Conservation (phyloP, 2,797 vertebrate genomes). For the Poeciliopsis turneri region DNA sequence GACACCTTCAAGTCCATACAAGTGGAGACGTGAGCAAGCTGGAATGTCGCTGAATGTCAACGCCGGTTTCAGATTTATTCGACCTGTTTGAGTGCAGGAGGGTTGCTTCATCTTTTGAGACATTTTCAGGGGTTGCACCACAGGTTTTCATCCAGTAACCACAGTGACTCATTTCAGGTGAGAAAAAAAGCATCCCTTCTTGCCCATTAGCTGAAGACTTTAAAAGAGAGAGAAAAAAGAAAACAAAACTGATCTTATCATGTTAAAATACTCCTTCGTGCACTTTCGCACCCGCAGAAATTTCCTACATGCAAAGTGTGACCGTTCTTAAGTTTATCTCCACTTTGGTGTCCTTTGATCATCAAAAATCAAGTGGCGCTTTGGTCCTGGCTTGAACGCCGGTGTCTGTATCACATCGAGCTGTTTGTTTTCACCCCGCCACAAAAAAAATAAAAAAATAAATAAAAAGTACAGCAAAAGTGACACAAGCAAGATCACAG, state of each 20-base stretch:
- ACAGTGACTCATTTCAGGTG: slow-evolving; percentile 31
- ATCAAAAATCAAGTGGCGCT: slow-evolving; percentile 4
- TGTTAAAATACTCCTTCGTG: slow-evolving; percentile 6
- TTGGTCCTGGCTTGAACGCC: slow-evolving; percentile 19
- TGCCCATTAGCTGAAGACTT: slow-evolving; percentile 20
- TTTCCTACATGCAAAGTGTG: slow-evolving; percentile 37
- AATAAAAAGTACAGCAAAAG: not conserved
- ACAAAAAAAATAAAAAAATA: not conserved
- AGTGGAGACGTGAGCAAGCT: slow-evolving; percentile 26
- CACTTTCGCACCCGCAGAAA: slow-evolving; percentile 35
- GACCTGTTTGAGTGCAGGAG: slow-evolving; percentile 24
- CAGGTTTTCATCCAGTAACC: slow-evolving; percentile 30
- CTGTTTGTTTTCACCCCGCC: not conserved
- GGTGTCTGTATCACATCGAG: slow-evolving; percentile 16
- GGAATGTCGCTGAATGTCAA: slow-evolving; percentile 30
- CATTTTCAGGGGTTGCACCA: slow-evolving; percentile 3
- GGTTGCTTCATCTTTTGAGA: slow-evolving; percentile 19
- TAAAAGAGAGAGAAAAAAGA: no score
- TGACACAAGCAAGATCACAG: slow-evolving; percentile 41
- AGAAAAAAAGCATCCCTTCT: slow-evolving; percentile 8
- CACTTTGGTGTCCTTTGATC: slow-evolving; percentile 40
- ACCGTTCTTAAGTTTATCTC: slow-evolving; percentile 41
- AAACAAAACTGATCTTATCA: slow-evolving; percentile 16
- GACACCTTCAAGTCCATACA: slow-evolving; percentile 60
- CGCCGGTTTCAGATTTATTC: slow-evolving; percentile 15